phyloP scores from a whole-genome alignment of 2,797 vertebrate species.

The Chloroceryle inda region DNA sequence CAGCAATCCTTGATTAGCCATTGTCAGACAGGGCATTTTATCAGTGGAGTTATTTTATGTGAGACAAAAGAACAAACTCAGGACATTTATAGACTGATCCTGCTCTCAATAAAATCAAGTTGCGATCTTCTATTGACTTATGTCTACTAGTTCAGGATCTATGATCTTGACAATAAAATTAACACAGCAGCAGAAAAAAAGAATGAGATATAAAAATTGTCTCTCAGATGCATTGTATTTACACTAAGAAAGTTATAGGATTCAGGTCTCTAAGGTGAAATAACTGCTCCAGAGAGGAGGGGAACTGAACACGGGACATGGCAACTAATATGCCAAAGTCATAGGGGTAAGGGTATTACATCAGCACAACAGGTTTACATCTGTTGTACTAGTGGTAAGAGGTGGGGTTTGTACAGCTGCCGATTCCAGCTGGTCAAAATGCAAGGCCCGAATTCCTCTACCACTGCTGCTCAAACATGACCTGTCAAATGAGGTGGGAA shows the following conservation, averaged over 20 bases:
- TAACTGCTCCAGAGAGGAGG: neutral
- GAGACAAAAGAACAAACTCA: conserved; percentile 21
- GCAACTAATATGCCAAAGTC: neutral
- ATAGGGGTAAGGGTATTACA: neutral
- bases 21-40: neutral
- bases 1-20: conserved; percentile 13
- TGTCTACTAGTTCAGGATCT: conserved; percentile 11
- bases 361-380: neutral
- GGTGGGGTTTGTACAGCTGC: neutral
- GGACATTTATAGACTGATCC: conserved; percentile 45
- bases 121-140: conserved; percentile 21
- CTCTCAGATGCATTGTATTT: neutral
- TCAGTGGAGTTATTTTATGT: neutral
- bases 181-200: neutral
- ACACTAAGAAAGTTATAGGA: neutral
- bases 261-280: neutral
- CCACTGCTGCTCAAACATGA: neutral
- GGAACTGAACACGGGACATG: neutral
- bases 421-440: neutral
- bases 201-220: neutral
- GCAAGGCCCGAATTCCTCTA: neutral
- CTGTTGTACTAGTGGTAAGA: neutral
- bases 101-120: conserved; percentile 29
- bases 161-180: conserved; percentile 47
- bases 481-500: neutral